Conservation (phyloP, 1,140 invertebrate genomes). For the Trichonephila clavata region DNA sequence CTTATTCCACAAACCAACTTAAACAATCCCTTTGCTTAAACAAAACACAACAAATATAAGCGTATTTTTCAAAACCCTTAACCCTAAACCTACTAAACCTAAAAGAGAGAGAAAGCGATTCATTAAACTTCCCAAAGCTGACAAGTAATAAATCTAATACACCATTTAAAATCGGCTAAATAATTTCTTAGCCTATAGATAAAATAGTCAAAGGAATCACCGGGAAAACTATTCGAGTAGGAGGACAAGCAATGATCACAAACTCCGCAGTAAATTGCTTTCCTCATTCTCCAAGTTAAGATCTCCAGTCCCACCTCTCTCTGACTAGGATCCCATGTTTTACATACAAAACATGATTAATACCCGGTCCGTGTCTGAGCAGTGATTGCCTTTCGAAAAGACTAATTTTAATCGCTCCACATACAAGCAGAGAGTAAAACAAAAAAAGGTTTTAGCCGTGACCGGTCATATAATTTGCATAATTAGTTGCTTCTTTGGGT, state of each 20-base stretch:
- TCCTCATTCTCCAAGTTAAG: background rate
- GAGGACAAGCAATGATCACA: background rate
- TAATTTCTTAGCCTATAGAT: background rate
- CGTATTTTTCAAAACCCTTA: too few relatives aligned
- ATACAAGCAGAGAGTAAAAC: background rate
- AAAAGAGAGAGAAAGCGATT: background rate
- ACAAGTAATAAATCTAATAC: background rate
- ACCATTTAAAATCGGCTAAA: background rate
- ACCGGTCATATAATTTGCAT: conserved; percentile 31
- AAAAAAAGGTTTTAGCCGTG: conserved; percentile 2
- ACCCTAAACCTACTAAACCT: too few relatives aligned
- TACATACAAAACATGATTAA: conserved; percentile 18
- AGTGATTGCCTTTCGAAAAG: background rate
- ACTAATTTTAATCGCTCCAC: conserved; percentile 34
- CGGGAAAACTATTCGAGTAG: background rate
- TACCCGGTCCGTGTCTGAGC: background rate
- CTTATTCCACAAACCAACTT: too few relatives aligned
- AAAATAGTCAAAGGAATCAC: background rate
- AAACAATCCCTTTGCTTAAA: too few relatives aligned
- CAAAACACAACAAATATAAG: too few relatives aligned
- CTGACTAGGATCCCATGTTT: background rate
- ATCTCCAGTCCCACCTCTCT: background rate
- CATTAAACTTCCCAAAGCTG: background rate
- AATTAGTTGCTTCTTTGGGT: background rate
- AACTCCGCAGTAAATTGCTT: background rate